Evolutionary conservation across 2,113 vertebrate species (phyloP), one percentile per base, ranked within the genome.

Genomic region (Puma concolor): DNA sequence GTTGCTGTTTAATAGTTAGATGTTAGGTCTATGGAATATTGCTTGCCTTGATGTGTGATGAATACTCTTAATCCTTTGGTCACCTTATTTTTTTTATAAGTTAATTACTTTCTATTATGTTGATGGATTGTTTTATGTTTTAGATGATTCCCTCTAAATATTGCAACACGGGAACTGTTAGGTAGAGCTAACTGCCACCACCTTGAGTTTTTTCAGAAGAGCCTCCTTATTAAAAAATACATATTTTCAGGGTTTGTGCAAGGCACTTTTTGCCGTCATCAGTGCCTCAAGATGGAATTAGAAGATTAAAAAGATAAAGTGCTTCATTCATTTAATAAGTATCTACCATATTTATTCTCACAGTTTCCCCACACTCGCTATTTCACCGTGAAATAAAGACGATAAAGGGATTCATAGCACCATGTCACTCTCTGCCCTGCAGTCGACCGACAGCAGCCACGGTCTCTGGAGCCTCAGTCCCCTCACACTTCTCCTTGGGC

Each of bases 61-160:
- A 97, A 97, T 98, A 97, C 94, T 97, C 97, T 97, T 98, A 97
- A 97, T 98, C 95, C 94, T 98, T 94, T 94, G 95, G 94, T 95
- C 97, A 97, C 71, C 84, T 95, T 96, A 85, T 96, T 96, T 96
- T 95, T 95, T 95, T 85, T 48, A 96, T 94, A 97, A 97, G 95
- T 98, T 98, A 98, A 98, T 98, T 98, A 97, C 84, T 97, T 98
- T 97, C 97, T 98, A 94, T 98, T 98, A 97, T 95, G 92, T 97
- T 97, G 98, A 97, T 98, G 94, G 90, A 97, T 98, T 97, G 81
- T 97, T 98, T 98, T 94, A 97, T 97, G 93, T 97, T 98, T 97
- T 98, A 97, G 92, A 97, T 94, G 92, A 96, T 95, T 97, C 91
- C 82, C 85, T 92, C 92, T 97, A 97, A 97, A 94, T 97, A 96